These are phyloP conservation scores for Gorsachius goisagi DNA, from an alignment of 2,113 vertebrate genomes.

Conservation along the genomic window DNA sequence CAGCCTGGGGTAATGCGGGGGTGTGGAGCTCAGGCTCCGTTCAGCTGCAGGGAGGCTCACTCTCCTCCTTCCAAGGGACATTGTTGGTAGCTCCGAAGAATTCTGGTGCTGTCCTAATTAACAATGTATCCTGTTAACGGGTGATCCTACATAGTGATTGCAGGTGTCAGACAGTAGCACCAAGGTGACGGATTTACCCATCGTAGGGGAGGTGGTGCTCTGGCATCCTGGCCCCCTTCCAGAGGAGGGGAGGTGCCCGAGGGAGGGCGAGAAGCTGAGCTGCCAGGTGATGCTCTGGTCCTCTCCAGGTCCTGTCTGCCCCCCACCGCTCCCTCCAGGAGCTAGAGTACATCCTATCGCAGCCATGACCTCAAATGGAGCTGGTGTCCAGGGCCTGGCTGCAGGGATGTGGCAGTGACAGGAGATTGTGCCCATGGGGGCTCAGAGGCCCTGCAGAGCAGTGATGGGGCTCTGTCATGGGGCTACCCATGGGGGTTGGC, in stretches of 20 bases:
- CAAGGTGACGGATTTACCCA: background rate
- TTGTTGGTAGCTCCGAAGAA: background rate
- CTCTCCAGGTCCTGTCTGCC: background rate
- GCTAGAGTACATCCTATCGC: background rate
- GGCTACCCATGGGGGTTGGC: rapidly evolving
- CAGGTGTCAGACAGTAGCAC: background rate
- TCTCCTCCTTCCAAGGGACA: background rate
- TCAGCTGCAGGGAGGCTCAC: background rate
- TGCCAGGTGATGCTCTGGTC: background rate
- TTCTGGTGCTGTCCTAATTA: background rate
- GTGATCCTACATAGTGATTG: background rate
- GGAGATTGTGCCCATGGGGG: rapidly evolving
- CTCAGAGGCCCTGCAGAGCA: background rate
- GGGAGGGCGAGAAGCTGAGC: background rate
- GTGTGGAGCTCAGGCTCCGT: background rate
- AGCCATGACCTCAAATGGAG: background rate
- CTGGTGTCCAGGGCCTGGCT: background rate
- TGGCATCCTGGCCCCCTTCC: background rate
- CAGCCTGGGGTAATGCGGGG: background rate
- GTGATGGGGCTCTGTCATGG: background rate
- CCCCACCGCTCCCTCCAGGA: background rate
- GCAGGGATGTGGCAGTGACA: background rate
- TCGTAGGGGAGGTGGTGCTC: background rate
- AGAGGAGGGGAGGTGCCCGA: background rate
- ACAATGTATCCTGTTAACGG: background rate